Conservation (phyloP, 2,888 invertebrate genomes). For the Macrophya alboannulata region DNA sequence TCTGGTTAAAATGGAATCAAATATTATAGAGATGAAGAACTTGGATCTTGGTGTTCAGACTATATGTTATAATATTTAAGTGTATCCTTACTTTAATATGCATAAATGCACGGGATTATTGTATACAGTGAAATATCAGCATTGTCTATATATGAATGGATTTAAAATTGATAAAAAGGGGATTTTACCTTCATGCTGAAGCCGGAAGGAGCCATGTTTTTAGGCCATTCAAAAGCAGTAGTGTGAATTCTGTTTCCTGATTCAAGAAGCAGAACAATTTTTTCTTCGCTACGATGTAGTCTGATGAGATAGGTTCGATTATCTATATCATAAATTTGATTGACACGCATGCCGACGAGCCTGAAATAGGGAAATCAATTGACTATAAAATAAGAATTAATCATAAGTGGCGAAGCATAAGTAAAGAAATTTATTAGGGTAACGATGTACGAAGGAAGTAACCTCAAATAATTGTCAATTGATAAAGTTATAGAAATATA, state of each 20-base stretch:
- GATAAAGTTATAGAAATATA: constrained; percentile 34
- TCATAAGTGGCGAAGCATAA: background rate
- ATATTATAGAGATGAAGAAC: background rate
- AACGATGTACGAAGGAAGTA: constrained; percentile 47
- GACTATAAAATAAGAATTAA: background rate
- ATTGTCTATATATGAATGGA: background rate
- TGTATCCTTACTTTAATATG: background rate
- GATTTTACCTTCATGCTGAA: constrained; percentile 96
- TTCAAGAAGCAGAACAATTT: constrained; percentile 94
- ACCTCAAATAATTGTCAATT: constrained; percentile 46
- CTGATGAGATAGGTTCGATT: constrained; percentile 97
- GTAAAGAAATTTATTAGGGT: background rate
- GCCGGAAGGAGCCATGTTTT: constrained; percentile 96
- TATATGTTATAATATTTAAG: background rate
- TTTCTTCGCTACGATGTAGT: constrained; percentile 92
- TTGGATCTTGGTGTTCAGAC: background rate
- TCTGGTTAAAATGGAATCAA: constrained; percentile 81
- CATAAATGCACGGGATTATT: background rate
- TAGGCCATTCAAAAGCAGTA: constrained; percentile 99
- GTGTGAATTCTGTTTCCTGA: constrained; percentile 97
- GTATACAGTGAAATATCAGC: background rate
- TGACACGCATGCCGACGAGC: constrained; percentile 94
- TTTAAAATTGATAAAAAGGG: background rate
- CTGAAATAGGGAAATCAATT: constrained; percentile 79
- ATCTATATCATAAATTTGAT: constrained; percentile 99